Base-by-base conservation (phyloP, 1,140 invertebrate species). In the Tetranychus cinnabarinus region DNA sequence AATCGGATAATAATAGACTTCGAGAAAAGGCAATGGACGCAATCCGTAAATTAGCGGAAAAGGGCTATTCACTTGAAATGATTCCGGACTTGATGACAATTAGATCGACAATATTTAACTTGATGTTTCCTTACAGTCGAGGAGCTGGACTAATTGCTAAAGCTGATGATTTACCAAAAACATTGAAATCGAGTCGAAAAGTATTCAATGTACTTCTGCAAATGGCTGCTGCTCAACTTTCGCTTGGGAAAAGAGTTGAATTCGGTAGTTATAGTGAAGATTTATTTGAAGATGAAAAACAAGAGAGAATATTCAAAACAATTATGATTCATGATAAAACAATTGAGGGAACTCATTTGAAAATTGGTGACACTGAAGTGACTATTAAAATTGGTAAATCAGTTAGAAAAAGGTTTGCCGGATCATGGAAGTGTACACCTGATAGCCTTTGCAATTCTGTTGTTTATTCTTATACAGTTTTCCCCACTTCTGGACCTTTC, bases 381-480 rank as follows among this genome's bases (percentile, higher is more conserved):
- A 15, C 31, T 35, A 36, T 56, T 56, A 15, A 36, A 36, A 39
- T 56, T 12, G 45, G 46, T 36, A 42, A 13, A 8, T 33, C 23
- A 33, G 8, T 59, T 4, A 46, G 2, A 12, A 15, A 34, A 46
- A 8, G 39, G 3, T 59, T 45, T 46, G 10, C 37, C 1, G 23
- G 23, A 2, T 31, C 39, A 15, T 59, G 58, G 58, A 33, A 13
- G 15, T 59, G 58, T 47, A 8, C 23, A 6, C 23, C 31, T 10
- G 35, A 36, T 23, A 2, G 7, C 8, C 56, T 55, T 8, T 66
- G 65, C 54, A 59, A 64, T n/a, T 61, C 60, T 34, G 58, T 66
- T 34, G 65, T 67, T 5, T 63, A 64, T 42, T 57, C 62, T 36
- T 34, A 65, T 1, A 66, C 64, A 13, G 33, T 67, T 4, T 67